phyloP scores from a whole-genome alignment of 2,797 vertebrate genomes.

The Anguilla pacifica region DNA sequence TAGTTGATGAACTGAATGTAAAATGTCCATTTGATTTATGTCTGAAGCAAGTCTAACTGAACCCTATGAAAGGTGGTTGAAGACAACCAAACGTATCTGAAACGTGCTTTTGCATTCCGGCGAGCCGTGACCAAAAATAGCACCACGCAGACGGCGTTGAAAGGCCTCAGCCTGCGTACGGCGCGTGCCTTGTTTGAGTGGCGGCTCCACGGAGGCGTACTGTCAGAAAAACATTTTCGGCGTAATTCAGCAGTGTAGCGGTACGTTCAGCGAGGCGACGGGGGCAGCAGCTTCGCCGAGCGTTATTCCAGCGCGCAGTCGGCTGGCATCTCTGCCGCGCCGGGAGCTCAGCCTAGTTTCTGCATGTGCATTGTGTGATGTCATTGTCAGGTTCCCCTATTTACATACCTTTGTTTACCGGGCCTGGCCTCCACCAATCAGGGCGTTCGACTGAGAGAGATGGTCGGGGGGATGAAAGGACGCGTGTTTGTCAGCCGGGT shows the following conservation, averaged over 20 bases:
- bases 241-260: background rate
- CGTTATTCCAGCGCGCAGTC: background rate
- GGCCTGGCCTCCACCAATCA: conserved; percentile 2
- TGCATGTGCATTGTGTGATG: conserved; percentile 8
- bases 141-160: background rate
- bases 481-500: background rate
- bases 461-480: conserved; percentile 4
- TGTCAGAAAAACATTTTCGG: background rate
- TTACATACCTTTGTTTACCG: conserved; percentile 21
- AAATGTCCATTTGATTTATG: background rate
- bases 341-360: conserved; percentile 5
- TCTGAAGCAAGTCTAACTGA: background rate
- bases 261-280: background rate
- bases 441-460: background rate
- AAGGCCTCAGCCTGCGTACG: background rate
- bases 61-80: background rate
- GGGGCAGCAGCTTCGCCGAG: background rate
- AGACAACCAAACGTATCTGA: background rate
- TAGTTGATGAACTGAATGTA: background rate
- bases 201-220: background rate
- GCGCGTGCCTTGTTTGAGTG: background rate
- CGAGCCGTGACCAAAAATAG: background rate
- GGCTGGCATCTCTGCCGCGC: background rate
- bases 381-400: background rate
- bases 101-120: background rate